These are phyloP conservation scores for Muscina levida DNA, from an alignment of 2,888 invertebrate genomes.

Conservation along the genomic window DNA sequence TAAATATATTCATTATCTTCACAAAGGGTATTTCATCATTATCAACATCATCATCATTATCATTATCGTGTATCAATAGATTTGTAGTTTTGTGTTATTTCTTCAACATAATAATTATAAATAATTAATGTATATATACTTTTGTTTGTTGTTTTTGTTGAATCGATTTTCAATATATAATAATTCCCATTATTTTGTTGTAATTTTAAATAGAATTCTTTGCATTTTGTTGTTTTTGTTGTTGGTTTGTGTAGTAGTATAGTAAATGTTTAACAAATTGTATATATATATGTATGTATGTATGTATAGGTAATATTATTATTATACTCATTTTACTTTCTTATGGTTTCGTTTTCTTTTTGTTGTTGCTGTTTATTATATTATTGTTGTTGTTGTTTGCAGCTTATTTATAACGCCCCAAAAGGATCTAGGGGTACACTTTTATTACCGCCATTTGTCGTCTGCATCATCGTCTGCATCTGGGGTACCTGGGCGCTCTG, in stretches of 20 bases:
- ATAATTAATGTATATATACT: neutral
- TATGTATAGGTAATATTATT: constrained; percentile 38
- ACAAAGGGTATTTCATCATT: constrained; percentile 42
- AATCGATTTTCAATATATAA: too few species aligned
- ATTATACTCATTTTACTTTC: constrained; percentile 28
- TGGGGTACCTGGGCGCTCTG: constrained; percentile 69
- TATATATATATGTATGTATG: constrained; percentile 24
- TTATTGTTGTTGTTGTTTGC: constrained; percentile 30
- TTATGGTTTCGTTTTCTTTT: constrained; percentile 34
- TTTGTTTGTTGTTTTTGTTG: neutral
- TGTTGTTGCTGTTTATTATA: constrained; percentile 33
- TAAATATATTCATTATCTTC: constrained; percentile 15
- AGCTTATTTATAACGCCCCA: constrained; percentile 80
- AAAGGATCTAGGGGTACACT: constrained; percentile 82
- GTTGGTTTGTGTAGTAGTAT: constrained; percentile 14
- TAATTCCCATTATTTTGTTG: constrained; percentile 17
- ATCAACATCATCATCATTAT: too few species aligned
- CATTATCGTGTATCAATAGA: too few species aligned
- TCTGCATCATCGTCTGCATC: constrained; percentile 70
- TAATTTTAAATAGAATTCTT: constrained; percentile 48
- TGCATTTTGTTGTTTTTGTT: constrained; percentile 44
- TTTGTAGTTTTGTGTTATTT: constrained; percentile 15
- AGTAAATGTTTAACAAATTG: constrained; percentile 43
- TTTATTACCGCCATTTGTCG: constrained; percentile 78
- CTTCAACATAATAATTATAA: constrained; percentile 21